Evolutionary conservation across 1,140 invertebrate species (phyloP).

Genomic region (Stegodyphus dumicola): DNA sequence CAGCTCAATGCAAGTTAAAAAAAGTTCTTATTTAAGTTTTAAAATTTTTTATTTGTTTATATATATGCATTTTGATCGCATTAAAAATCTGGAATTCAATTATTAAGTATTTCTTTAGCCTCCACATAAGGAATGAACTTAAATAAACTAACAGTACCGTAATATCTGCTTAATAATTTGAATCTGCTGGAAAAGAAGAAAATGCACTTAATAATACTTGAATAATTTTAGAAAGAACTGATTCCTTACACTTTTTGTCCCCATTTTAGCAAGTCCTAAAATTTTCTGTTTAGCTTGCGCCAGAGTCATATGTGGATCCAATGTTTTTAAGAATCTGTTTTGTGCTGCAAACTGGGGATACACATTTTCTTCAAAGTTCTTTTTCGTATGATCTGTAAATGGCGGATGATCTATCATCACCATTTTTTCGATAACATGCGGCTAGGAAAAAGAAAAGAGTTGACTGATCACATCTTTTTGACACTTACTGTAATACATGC

Average conservation of each 20-base stretch:
- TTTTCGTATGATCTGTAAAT: not conserved
- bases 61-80: no score
- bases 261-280: not conserved
- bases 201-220: no score
- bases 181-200: no score
- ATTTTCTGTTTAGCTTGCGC: conserved; percentile 2
- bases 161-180: no score
- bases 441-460: not conserved
- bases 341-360: not conserved
- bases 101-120: no score
- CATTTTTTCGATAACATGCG: conserved; percentile 3
- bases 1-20: no score
- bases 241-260: not conserved
- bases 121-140: no score
- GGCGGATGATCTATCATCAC: conserved; percentile 12
- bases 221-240: not conserved
- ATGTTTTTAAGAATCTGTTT: not conserved
- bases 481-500: no score
- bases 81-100: no score
- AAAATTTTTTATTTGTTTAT: no score
- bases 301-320: not conserved
- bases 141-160: no score
- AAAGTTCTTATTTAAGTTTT: no score
- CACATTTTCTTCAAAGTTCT: not conserved
- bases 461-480: not conserved